Conservation (phyloP, 2,797 vertebrate genomes). For the Epinephelus awoara region DNA sequence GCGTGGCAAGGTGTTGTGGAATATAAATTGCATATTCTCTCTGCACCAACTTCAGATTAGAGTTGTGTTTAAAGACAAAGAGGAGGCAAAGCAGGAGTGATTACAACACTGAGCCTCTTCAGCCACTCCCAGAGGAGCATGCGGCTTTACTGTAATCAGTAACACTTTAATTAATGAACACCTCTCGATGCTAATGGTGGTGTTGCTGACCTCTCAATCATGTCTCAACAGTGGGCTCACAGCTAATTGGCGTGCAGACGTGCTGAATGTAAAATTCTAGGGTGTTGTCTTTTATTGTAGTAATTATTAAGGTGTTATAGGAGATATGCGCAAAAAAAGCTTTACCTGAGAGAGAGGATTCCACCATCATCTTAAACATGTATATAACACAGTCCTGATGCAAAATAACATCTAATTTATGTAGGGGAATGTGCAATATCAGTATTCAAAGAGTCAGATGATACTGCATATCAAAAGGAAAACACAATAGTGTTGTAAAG, state of each 20-base stretch:
- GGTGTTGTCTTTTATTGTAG: conserved; percentile 10
- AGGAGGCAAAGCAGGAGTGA: conserved; percentile 36
- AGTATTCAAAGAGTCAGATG: not conserved
- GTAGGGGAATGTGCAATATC: not conserved
- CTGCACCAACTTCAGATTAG: conserved; percentile 17
- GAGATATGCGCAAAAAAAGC: conserved; percentile 17
- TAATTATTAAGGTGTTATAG: not conserved
- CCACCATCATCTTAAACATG: conserved; percentile 16
- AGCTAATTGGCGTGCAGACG: conserved; percentile 36
- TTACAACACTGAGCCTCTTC: conserved; percentile 36
- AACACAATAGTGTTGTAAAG: not conserved
- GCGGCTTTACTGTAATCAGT: conserved; percentile 53
- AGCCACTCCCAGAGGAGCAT: conserved; percentile 40
- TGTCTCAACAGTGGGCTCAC: conserved; percentile 34
- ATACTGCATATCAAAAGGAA: not conserved
- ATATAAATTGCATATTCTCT: conserved; percentile 28
- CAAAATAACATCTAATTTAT: conserved; percentile 3
- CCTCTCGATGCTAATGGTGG: conserved; percentile 48
- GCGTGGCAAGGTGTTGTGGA: conserved; percentile 1
- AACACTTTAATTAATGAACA: conserved; percentile 64
- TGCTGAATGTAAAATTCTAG: conserved; percentile 35
- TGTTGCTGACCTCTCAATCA: conserved; percentile 63
- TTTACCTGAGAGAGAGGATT: not conserved
- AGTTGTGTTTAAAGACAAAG: conserved; percentile 43
- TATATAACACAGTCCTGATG: not conserved